These are phyloP conservation scores for Eupsilia transversa DNA, from an alignment of 2,888 invertebrate genomes.

Conservation along the genomic window DNA sequence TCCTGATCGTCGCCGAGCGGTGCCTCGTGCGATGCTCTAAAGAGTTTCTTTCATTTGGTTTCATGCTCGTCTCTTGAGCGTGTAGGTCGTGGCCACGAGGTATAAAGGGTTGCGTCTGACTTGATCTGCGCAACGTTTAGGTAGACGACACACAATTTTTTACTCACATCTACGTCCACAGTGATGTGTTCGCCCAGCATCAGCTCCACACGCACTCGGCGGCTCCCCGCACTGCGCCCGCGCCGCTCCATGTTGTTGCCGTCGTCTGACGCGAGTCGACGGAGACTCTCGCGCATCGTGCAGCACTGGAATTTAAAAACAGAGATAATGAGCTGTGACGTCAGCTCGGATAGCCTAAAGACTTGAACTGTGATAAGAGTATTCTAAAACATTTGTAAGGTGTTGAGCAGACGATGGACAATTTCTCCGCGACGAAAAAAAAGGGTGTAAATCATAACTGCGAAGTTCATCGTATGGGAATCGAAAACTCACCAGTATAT, in stretches of 20 bases:
- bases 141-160: no score
- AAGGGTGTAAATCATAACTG: no score
- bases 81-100: no score
- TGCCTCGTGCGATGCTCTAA: neutral
- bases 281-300: constrained; percentile 86
- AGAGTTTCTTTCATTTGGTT: neutral
- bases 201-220: constrained; percentile 94
- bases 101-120: neutral
- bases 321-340: constrained; percentile 16
- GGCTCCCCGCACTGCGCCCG: constrained; percentile 72
- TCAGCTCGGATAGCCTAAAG: neutral
- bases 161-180: constrained; percentile 92
- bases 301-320: constrained; percentile 56
- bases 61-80: neutral
- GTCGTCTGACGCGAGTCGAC: constrained; percentile 84
- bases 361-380: constrained; percentile 24
- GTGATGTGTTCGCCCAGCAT: constrained; percentile 96
- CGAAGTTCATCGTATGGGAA: no score
- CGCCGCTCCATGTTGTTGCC: constrained; percentile 75
- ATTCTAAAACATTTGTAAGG: neutral
- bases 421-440: neutral
- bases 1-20: neutral
- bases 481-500: neutral
- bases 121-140: neutral
- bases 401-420: neutral